Evolutionary conservation across 2,797 vertebrate genomes (phyloP).

Genomic region (Siniperca obscura): DNA sequence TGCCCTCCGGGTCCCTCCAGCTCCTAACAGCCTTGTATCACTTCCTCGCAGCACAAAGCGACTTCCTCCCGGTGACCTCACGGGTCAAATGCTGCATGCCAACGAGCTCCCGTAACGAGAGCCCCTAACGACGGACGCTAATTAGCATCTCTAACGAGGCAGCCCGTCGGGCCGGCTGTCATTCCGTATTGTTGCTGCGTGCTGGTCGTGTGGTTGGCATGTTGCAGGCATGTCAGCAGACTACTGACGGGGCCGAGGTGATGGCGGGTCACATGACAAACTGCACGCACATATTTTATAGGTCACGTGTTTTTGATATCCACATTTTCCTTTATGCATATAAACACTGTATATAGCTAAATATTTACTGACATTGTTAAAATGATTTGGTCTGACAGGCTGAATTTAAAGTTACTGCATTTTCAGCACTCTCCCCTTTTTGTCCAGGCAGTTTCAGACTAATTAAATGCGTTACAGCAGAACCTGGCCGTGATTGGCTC

Average conservation of each 20-base stretch:
- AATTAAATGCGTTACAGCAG: conserved; percentile 38
- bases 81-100: conserved; percentile 47
- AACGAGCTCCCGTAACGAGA: conserved; percentile 32
- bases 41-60: conserved; percentile 25
- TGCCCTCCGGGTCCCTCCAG: neutral
- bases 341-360: neutral
- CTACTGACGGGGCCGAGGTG: neutral
- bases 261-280: neutral
- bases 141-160: conserved; percentile 53
- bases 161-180: conserved; percentile 26
- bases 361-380: neutral
- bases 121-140: conserved; percentile 29
- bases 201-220: conserved; percentile 19
- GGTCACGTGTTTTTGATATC: conserved; percentile 14
- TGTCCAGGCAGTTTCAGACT: conserved; percentile 10
- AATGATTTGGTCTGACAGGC: neutral
- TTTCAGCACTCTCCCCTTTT: neutral
- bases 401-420: neutral
- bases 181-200: neutral
- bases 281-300: conserved; percentile 15
- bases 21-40: conserved; percentile 11
- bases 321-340: neutral
- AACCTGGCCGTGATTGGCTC: conserved; percentile 24
- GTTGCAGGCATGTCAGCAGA: conserved; percentile 54
- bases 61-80: conserved; percentile 47